Evolutionary conservation across 2,797 vertebrate genomes (phyloP).

Genomic region (Muraenolepis orangiensis): DNA sequence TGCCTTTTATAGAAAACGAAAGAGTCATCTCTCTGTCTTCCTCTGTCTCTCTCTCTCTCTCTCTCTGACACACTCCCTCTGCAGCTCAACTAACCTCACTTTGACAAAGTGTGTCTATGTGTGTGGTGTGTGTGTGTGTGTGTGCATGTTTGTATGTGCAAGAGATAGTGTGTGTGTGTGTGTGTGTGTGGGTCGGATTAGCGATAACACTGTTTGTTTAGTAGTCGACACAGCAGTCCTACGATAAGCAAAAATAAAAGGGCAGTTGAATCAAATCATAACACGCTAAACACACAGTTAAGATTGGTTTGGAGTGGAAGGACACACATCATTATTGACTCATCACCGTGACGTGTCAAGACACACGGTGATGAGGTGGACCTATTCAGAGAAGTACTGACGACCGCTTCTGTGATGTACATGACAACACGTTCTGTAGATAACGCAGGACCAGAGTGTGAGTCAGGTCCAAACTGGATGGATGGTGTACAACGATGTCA

Average conservation of each 20-base stretch:
- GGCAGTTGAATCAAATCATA: slow-evolving; percentile 20
- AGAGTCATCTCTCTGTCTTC: slow-evolving; percentile 32
- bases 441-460: too few relatives aligned
- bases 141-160: not conserved
- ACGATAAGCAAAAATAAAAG: slow-evolving; percentile 31
- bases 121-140: too few relatives aligned
- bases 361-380: not conserved
- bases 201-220: slow-evolving; percentile 15
- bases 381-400: too few relatives aligned
- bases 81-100: too few relatives aligned
- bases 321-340: slow-evolving; percentile 38
- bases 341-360: too few relatives aligned
- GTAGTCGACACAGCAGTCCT: slow-evolving; percentile 34
- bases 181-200: slow-evolving; percentile 16
- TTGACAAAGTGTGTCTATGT: not conserved
- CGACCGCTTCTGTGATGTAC: too few relatives aligned
- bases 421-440: not conserved
- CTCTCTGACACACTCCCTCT: not conserved
- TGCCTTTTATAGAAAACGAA: slow-evolving; percentile 54
- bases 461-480: not conserved
- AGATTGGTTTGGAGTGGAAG: not conserved
- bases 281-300: slow-evolving; percentile 7
- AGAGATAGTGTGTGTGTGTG: not conserved
- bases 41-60: slow-evolving; percentile 10
- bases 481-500: not conserved